Percentiles rank a stretch among this genome's conserved stretches.
phyloP scores from a whole-genome alignment of 2,797 vertebrate genomes.

The Thalassophryne amazonica region DNA sequence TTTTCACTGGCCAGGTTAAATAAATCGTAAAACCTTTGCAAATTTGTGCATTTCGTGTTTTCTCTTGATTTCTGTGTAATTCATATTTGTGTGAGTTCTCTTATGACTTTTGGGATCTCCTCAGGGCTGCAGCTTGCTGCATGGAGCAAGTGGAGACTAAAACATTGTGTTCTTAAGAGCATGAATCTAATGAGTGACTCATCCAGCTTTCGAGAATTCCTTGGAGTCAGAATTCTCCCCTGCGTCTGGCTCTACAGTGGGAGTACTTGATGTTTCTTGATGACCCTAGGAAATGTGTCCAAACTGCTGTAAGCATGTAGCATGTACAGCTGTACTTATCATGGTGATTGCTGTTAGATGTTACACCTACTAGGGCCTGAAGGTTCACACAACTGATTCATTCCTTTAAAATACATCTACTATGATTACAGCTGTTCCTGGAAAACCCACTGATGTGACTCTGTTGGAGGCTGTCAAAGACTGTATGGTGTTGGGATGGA shows the following conservation, averaged over 20 bases:
- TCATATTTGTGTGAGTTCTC: slow-evolving; percentile 39
- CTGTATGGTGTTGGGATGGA: slow-evolving; percentile 91
- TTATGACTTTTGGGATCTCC: slow-evolving; percentile 52
- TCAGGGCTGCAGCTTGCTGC: slow-evolving; percentile 49
- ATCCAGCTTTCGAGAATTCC: slow-evolving; percentile 31
- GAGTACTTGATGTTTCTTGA: slow-evolving; percentile 49
- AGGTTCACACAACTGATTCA: no score
- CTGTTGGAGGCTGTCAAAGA: slow-evolving; percentile 87
- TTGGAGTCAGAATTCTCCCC: slow-evolving; percentile 34
- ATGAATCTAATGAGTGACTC: slow-evolving; percentile 57
- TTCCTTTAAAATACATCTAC: background rate
- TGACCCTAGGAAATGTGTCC: slow-evolving; percentile 6
- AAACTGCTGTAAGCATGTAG: slow-evolving; percentile 28
- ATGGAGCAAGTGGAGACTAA: slow-evolving; percentile 63
- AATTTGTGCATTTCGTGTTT: slow-evolving; percentile 4
- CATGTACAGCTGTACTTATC: slow-evolving; percentile 5
- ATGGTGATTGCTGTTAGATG: background rate
- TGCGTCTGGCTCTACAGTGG: slow-evolving; percentile 36
- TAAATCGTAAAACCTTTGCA: slow-evolving; percentile 3
- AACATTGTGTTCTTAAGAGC: slow-evolving; percentile 58
- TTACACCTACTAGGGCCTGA: background rate
- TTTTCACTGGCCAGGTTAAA: background rate
- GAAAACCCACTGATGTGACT: slow-evolving; percentile 80
- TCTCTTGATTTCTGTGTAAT: slow-evolving; percentile 10
- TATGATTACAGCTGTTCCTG: slow-evolving; percentile 78